Evolutionary conservation across 2,888 invertebrate genomes (phyloP), one percentile per base, ranked within the genome.

Genomic region (Zygogramma bicolorata): DNA sequence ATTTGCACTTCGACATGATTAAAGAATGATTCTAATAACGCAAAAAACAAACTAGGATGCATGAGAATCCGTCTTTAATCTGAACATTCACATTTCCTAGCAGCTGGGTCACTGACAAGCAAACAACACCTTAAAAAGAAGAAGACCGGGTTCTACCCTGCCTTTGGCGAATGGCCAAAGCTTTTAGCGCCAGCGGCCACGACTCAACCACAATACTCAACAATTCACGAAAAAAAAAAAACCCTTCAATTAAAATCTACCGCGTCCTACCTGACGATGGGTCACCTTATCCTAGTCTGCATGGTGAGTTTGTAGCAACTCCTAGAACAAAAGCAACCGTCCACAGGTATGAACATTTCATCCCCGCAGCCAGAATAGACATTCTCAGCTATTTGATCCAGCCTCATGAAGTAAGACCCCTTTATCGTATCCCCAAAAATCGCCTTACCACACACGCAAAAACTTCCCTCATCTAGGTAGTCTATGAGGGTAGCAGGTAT

Each of bases 321-420:
- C 5, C 85, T 81, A 25, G 91, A 92, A 84, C 92, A 93, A 84
- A 90, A 92, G 81, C 89, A 90, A 82, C 90, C 91, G 80, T 92
- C 90, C 79, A 91, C 89, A 27, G 88, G 88, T 53, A 91, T 86
- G 78, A 83, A 84, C 59, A 75, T 84, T 81, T 79, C 82, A 82
- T 74, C 85, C 84, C 78, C 84, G 84, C 74, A 73, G 83, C 86
- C 87, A 84, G 73, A 87, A 42, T 75, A 79, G 84, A 79, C 87
- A 84, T 77, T 86, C 82, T 85, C 87, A 80, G 83, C 87, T 85
- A 85, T 86, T 84, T 73, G 87, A 81, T 83, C 87, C 85, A 78
- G 88, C 81, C 78, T 87, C 81, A 87, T 84, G 86, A 81, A 86
- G 81, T 80, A 86, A 83, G 74, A 84, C 80, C 81, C 83, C 65